Percentiles rank a stretch among this genome's conserved stretches.
Conservation (phyloP, 2,113 vertebrate genomes). For the Phoxinus phoxinus region DNA sequence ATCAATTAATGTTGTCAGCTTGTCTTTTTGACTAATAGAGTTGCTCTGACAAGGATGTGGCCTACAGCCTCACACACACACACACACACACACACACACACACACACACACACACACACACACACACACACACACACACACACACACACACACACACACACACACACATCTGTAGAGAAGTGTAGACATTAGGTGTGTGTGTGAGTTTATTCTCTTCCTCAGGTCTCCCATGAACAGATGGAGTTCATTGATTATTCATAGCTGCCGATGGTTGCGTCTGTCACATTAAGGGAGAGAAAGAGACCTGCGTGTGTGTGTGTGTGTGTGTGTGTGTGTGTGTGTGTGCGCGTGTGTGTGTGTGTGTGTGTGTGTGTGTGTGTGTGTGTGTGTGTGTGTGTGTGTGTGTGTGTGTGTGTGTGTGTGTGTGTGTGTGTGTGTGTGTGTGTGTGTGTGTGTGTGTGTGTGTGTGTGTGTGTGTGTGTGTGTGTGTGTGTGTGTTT, state of each 20-base stretch:
- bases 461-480: constrained; percentile 15
- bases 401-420: background rate
- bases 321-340: constrained; percentile 5
- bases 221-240: constrained; percentile 49
- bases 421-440: constrained; percentile 33
- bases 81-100: background rate
- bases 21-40: constrained; percentile 39
- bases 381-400: constrained; percentile 33
- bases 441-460: background rate
- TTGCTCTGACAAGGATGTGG: constrained; percentile 14
- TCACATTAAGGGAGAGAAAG: constrained; percentile 31
- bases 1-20: constrained; percentile 34
- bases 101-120: background rate
- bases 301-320: background rate
- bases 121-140: background rate
- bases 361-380: constrained; percentile 5
- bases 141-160: background rate
- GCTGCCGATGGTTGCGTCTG: constrained; percentile 41
- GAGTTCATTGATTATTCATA: constrained; percentile 54
- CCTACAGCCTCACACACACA: background rate
- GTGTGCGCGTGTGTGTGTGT: constrained; percentile 31
- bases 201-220: constrained; percentile 9
- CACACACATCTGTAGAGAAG: constrained; percentile 4
- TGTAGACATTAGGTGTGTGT: constrained; percentile 31
- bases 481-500: constrained; percentile 16